Percentiles rank a stretch among this genome's conserved stretches.
Conservation (phyloP, 1,140 invertebrate species). For the Ceratina australensis region DNA sequence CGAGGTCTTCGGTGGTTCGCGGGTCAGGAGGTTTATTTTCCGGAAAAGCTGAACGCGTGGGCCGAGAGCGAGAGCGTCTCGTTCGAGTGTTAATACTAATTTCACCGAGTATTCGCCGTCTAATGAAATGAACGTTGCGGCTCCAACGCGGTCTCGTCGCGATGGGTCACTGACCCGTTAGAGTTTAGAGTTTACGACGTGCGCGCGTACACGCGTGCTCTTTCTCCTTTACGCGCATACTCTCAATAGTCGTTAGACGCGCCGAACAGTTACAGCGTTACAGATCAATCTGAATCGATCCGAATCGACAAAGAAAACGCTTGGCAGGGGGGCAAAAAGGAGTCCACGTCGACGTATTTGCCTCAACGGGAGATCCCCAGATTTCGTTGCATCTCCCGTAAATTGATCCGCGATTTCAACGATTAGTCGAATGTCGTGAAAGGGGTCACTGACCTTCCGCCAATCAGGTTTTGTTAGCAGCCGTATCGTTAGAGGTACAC, state of each 20-base stretch:
- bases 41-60: constrained; percentile 25
- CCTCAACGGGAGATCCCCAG: background rate
- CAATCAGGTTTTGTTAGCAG: constrained; percentile 38
- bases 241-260: constrained; percentile 33
- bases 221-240: background rate
- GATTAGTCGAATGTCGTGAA: constrained; percentile 41
- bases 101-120: constrained; percentile 54
- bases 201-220: background rate
- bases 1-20: too few species aligned
- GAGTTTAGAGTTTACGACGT: constrained; percentile 31
- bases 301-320: constrained; percentile 13
- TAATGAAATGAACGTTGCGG: constrained; percentile 55
- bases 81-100: constrained; percentile 53
- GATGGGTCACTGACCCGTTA: constrained; percentile 39
- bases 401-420: constrained; percentile 31
- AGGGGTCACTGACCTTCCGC: constrained; percentile 46
- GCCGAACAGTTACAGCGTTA: constrained; percentile 16
- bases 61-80: constrained; percentile 40
- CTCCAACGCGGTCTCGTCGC: constrained; percentile 17
- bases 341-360: too few species aligned
- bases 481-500: constrained; percentile 31
- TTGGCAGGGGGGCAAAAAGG: background rate
- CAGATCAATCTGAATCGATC: constrained; percentile 22
- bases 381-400: constrained; percentile 28
- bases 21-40: constrained; percentile 31